A percentile compares a stretch with the other conserved stretches of the same genome.
Conservation (phyloP, 2,888 invertebrate species). For the Anoncus sp. region DNA sequence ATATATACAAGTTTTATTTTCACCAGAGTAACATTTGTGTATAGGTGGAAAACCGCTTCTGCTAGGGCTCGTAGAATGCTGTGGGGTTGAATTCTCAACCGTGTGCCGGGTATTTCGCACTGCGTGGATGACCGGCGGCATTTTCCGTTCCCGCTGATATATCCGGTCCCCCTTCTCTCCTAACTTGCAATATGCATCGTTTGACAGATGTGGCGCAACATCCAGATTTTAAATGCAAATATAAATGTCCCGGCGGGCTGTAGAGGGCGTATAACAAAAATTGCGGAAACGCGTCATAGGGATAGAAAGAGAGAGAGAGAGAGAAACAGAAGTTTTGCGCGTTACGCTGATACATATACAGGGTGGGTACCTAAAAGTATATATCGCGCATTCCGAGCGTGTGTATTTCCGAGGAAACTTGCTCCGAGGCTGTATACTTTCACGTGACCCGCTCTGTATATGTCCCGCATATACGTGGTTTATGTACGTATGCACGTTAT, state of each 20-base stretch:
- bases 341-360: neutral
- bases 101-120: neutral
- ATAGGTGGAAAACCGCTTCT: neutral
- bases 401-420: too few relatives aligned
- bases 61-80: neutral
- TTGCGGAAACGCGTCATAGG: constrained; percentile 25
- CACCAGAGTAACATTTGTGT: neutral
- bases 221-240: constrained; percentile 75
- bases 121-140: neutral
- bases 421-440: too few relatives aligned
- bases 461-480: neutral
- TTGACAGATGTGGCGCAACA: constrained; percentile 72
- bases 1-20: constrained; percentile 17
- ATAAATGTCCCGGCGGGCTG: constrained; percentile 66
- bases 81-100: neutral
- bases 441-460: neutral
- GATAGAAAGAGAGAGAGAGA: neutral
- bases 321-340: neutral
- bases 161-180: neutral
- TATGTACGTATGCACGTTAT: neutral
- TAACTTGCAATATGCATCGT: constrained; percentile 73
- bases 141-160: constrained; percentile 13
- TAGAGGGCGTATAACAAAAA: constrained; percentile 33
- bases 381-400: too few relatives aligned
- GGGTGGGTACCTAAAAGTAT: too few relatives aligned